phyloP scores from a whole-genome alignment of 2,797 vertebrate species.

The Discoglossus pictus region DNA sequence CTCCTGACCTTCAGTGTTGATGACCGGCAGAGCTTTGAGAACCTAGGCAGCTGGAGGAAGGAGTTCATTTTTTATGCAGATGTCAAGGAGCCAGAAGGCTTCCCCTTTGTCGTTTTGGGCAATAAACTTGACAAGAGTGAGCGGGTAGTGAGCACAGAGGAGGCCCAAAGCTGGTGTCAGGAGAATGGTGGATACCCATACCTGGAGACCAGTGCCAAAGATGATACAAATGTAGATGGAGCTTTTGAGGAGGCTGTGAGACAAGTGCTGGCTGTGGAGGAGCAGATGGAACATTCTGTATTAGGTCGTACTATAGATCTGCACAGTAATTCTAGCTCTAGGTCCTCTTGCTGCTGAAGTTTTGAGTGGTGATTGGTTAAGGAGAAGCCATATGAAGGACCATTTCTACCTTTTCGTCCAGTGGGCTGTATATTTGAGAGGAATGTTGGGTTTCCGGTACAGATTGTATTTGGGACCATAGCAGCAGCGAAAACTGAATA shows the following conservation, averaged over 20 bases:
- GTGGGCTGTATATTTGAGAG: too few species aligned
- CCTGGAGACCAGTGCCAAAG: constrained; percentile 97
- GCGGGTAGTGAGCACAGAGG: constrained; percentile 86
- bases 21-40: constrained; percentile 94
- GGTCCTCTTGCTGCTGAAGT: constrained; percentile 82
- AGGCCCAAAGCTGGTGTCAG: constrained; percentile 90
- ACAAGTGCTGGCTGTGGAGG: constrained; percentile 89
- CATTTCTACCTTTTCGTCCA: too few species aligned
- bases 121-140: constrained; percentile 94
- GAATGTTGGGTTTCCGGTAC: too few species aligned
- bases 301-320: constrained; percentile 89
- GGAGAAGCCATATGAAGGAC: neutral
- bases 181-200: constrained; percentile 91
- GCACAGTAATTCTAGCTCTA: constrained; percentile 83
- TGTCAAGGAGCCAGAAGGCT: constrained; percentile 87
- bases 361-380: neutral
- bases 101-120: constrained; percentile 94
- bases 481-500: too few species aligned
- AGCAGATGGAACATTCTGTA: constrained; percentile 87
- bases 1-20: constrained; percentile 95
- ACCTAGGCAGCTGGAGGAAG: constrained; percentile 93
- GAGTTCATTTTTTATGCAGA: constrained; percentile 95
- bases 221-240: constrained; percentile 92
- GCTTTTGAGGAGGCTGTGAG: constrained; percentile 95
- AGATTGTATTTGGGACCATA: too few species aligned